A percentile compares a stretch with the other conserved stretches of the same genome.
Conservation (phyloP, 1,140 invertebrate genomes). For the Halyomorpha halys region DNA sequence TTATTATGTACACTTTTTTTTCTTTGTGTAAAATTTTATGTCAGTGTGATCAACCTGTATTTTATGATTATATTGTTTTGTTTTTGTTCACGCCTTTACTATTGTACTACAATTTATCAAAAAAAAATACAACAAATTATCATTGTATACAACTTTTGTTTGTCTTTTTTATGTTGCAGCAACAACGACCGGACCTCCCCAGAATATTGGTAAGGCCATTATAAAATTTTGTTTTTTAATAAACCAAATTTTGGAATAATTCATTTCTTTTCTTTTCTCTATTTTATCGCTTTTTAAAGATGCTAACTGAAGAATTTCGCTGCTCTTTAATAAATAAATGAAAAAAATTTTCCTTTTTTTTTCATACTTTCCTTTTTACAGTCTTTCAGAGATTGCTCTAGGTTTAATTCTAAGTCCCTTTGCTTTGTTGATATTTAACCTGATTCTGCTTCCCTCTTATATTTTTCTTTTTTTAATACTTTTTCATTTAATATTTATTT, state of each 20-base stretch:
- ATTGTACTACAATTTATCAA: slow-evolving; percentile 6
- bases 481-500: no score
- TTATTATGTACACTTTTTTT: not conserved
- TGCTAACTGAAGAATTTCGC: no score
- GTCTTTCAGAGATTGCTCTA: no score
- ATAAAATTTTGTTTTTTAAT: not conserved
- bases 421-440: no score
- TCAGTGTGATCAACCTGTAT: not conserved
- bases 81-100: not conserved
- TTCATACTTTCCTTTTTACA: no score
- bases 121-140: slow-evolving; percentile 5
- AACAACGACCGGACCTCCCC: slow-evolving; percentile 65
- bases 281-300: not conserved
- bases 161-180: slow-evolving; percentile 46
- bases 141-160: slow-evolving; percentile 28
- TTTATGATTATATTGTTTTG: not conserved
- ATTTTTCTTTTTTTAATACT: no score
- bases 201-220: slow-evolving; percentile 44
- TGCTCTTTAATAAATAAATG: no score
- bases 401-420: no score
- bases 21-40: not conserved
- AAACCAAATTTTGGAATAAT: not conserved
- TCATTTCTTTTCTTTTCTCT: not conserved
- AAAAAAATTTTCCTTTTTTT: no score
- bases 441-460: no score